phyloP scores from a whole-genome alignment of 2,797 vertebrate species.

The Benthosema pterotum region DNA sequence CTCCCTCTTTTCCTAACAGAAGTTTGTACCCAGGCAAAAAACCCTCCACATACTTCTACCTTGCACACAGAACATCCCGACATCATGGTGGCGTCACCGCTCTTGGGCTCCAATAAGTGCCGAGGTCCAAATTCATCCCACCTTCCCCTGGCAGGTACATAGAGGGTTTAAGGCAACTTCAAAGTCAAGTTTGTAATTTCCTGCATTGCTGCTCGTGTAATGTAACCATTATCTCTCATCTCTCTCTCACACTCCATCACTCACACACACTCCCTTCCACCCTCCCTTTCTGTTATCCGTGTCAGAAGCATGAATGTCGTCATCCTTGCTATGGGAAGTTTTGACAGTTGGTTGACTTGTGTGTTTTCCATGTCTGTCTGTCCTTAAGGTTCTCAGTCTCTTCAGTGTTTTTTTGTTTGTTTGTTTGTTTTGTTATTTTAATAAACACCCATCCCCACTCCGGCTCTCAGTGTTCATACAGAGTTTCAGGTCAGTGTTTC shows the following conservation, averaged over 20 bases:
- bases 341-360: conserved; percentile 55
- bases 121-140: conserved; percentile 27
- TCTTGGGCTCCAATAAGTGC: conserved; percentile 34
- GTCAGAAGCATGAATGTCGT: conserved; percentile 61
- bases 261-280: neutral
- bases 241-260: neutral
- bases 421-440: conserved; percentile 50
- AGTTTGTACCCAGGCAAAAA: conserved; percentile 74
- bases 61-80: conserved; percentile 6
- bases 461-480: conserved; percentile 54
- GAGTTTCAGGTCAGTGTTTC: conserved; percentile 53
- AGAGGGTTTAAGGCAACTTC: conserved; percentile 97
- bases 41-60: conserved; percentile 75
- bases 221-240: conserved; percentile 58
- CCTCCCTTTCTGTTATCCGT: conserved; percentile 39
- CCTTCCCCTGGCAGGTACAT: conserved; percentile 66
- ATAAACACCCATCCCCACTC: conserved; percentile 60
- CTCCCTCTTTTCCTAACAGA: conserved; percentile 50
- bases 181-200: conserved; percentile 60
- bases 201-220: conserved; percentile 57
- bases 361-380: conserved; percentile 51
- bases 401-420: conserved; percentile 51
- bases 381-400: conserved; percentile 50
- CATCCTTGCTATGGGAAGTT: conserved; percentile 69
- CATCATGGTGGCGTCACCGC: conserved; percentile 38